These are phyloP conservation scores for Salticus scenicus DNA, from an alignment of 2,888 invertebrate genomes.

Conservation along the genomic window DNA sequence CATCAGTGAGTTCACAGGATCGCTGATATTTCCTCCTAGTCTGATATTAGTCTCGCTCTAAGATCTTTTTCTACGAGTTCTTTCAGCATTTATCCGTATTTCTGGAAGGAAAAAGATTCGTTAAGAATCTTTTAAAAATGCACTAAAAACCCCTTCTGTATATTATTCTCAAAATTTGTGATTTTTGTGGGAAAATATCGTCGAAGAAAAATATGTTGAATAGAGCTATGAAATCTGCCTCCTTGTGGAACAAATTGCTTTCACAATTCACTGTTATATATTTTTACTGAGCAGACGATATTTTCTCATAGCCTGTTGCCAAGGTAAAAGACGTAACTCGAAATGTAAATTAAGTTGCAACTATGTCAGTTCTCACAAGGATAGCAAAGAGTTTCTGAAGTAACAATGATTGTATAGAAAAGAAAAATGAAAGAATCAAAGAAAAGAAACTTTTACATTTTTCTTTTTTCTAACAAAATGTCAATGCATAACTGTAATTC, in stretches of 20 bases:
- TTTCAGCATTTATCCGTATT: neutral
- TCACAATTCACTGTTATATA: neutral
- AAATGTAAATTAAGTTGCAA: neutral
- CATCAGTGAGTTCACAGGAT: neutral
- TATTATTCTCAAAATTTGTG: neutral
- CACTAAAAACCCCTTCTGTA: conserved; percentile 7
- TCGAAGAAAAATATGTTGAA: neutral
- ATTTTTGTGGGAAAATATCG: neutral
- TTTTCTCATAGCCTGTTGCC: neutral
- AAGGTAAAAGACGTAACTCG: too few species aligned
- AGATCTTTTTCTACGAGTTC: neutral
- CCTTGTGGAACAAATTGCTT: neutral
- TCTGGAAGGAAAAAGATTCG: neutral
- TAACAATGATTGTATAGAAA: too few species aligned
- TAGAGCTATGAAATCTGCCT: neutral
- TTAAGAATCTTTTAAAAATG: conserved; percentile 1
- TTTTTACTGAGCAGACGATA: neutral
- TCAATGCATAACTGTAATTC: too few species aligned
- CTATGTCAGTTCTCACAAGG: neutral
- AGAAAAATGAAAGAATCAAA: too few species aligned
- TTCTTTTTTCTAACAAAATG: too few species aligned
- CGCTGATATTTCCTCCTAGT: neutral
- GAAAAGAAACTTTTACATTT: too few species aligned
- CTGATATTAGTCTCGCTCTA: neutral
- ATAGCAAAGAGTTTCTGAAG: too few species aligned